Evolutionary conservation across 2,888 invertebrate species (phyloP).

Genomic region (Tiliacea aurago): DNA sequence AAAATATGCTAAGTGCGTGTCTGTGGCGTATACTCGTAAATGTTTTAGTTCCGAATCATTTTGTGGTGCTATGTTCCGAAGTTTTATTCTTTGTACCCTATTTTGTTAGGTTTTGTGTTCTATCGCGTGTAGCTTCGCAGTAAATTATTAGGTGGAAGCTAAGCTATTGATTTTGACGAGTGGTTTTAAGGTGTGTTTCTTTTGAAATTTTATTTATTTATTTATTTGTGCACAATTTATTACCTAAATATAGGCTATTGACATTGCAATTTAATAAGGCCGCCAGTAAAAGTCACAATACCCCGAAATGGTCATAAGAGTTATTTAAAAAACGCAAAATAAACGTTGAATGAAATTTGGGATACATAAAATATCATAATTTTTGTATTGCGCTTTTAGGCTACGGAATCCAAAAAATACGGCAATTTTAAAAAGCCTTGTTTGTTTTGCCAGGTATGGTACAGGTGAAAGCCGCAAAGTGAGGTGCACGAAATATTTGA

Average conservation of each 20-base stretch:
- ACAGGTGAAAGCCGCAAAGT: constrained; percentile 81
- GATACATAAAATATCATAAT: neutral
- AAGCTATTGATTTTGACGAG: neutral
- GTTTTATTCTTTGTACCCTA: constrained; percentile 25
- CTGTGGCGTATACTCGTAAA: constrained; percentile 6
- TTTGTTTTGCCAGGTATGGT: constrained; percentile 24
- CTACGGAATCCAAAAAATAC: constrained; percentile 45
- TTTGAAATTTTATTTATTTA: too few species aligned
- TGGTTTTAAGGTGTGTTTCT: neutral
- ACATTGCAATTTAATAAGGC: too few species aligned
- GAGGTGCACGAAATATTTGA: constrained; percentile 73
- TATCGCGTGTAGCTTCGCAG: neutral
- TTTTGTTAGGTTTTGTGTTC: constrained; percentile 10
- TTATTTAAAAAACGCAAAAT: neutral
- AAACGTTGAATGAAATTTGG: neutral
- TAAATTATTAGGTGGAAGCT: neutral
- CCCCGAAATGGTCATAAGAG: accelerated
- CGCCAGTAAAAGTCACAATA: too few species aligned
- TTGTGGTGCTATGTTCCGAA: constrained; percentile 20
- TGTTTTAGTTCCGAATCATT: constrained; percentile 53
- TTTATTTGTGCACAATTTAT: too few species aligned
- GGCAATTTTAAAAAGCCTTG: constrained; percentile 34
- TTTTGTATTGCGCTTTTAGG: neutral
- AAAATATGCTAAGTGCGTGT: constrained; percentile 49
- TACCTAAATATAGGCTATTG: too few species aligned